These are phyloP conservation scores for Orchesellides sinensis DNA, from an alignment of 2,888 invertebrate species.

Conservation along the genomic window DNA sequence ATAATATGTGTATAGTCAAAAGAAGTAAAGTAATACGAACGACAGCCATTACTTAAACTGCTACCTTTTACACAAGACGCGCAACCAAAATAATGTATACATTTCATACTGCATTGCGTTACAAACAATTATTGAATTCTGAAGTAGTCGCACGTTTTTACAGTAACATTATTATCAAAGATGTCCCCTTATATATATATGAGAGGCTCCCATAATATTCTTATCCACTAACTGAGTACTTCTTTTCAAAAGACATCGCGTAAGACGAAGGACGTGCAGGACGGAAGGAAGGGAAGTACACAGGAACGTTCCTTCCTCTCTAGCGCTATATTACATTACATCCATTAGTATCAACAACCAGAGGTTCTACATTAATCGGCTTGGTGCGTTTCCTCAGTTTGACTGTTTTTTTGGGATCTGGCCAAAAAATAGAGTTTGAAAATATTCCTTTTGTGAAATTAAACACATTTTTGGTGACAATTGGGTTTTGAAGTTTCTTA, in stretches of 20 bases:
- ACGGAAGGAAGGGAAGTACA: constrained; percentile 63
- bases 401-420: constrained; percentile 45
- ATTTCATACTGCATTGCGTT: too few relatives aligned
- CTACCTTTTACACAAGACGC: constrained; percentile 53
- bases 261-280: constrained; percentile 27
- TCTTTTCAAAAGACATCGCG: constrained; percentile 34
- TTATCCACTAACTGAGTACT: constrained; percentile 3
- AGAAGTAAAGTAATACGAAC: too few relatives aligned
- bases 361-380: constrained; percentile 56
- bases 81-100: constrained; percentile 55
- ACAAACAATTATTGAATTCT: constrained; percentile 22
- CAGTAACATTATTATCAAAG: too few relatives aligned
- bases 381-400: constrained; percentile 44
- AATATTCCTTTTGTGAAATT: not conserved
- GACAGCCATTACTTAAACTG: constrained; percentile 46
- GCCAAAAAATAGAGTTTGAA: constrained; percentile 32
- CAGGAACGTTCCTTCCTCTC: constrained; percentile 66
- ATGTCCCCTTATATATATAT: not conserved
- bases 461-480: constrained; percentile 7
- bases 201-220: not conserved
- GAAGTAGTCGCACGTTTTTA: constrained; percentile 13
- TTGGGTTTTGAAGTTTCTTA: not conserved
- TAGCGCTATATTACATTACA: constrained; percentile 40
- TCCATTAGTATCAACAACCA: constrained; percentile 47
- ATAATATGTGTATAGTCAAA: constrained; percentile 13